Evolutionary conservation across 53 echinoderm and acorn worm genomes (phyloP).

Genomic region (Antedon mediterranea): DNA sequence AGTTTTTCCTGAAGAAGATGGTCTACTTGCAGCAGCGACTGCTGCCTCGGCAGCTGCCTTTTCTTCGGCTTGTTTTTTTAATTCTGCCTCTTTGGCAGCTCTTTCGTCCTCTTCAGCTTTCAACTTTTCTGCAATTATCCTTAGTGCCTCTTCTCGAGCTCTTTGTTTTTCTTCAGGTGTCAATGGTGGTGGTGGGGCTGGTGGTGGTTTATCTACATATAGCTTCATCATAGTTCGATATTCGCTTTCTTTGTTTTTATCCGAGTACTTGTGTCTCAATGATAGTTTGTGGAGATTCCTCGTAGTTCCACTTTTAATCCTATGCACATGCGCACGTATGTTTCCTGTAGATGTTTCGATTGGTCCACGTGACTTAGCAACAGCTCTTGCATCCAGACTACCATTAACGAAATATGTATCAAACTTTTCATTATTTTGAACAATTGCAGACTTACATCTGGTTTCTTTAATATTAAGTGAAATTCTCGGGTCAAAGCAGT

Average conservation of each 20-base stretch:
- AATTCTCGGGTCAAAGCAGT: conserved; percentile 34
- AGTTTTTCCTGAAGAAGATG: conserved; percentile 28
- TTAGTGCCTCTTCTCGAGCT: conserved; percentile 28
- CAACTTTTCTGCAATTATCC: background rate
- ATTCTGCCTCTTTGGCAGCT: conserved; percentile 1
- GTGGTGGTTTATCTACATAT: conserved; percentile 29
- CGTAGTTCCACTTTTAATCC: conserved; percentile 36
- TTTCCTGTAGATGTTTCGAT: conserved; percentile 40
- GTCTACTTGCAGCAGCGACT: conserved; percentile 8
- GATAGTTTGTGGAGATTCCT: conserved; percentile 42
- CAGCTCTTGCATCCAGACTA: conserved; percentile 41
- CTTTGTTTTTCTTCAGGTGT: conserved; percentile 39
- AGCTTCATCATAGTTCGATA: conserved; percentile 34
- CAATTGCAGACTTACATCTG: conserved; percentile 53
- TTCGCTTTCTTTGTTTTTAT: conserved; percentile 34
- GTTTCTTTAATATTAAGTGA: conserved; percentile 53
- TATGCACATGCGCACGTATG: conserved; percentile 38
- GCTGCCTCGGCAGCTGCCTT: conserved; percentile 20
- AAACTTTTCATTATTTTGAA: conserved; percentile 50
- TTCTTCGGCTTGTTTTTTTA: conserved; percentile 6
- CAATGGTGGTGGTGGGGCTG: conserved; percentile 7
- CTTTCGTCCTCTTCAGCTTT: conserved; percentile 3
- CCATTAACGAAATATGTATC: conserved; percentile 61
- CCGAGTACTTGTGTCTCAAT: conserved; percentile 41
- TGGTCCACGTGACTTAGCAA: conserved; percentile 49